Evolutionary conservation across 1,140 invertebrate genomes (phyloP), one percentile per base, ranked within the genome.

Genomic region (Ephestia elutella): DNA sequence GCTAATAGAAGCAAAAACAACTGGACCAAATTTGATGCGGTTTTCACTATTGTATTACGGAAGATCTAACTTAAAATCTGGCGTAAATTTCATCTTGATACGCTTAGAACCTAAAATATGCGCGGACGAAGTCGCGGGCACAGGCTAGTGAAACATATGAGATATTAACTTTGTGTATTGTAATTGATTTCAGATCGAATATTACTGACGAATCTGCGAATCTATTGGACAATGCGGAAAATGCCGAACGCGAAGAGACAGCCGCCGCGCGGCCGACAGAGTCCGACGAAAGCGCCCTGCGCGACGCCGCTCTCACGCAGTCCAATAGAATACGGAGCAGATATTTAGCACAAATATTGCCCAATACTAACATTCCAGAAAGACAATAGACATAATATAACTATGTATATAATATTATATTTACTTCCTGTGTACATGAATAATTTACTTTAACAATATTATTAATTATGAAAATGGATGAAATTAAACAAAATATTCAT

Each of bases 341-440:
- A 69, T 87, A 87, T 59, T 75, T 87, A 64, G 63, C 85, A 64
- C 85, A 87, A 70, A 78, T 87, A 62, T 72, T 87, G 56, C 80
- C 85, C 62, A 73, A 75, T 54, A 77, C 78, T 65, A 80, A 78
- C 74, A 75, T 76, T 73, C 73, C 78, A 59, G 79, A 83, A 44
- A 77, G 80, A 78, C 76, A 73, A 61, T 76, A 78, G 65, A 21
- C 49, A 50, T 20, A 32, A 3, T 32, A 10, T 32, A 32, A 10
- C 30, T 10, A 32, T 32, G 30, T 32, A 32, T 32, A 8, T 32
- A 32, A 32, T 32, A 7, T 25, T 25, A 25, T 25, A 25, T 25
- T 25, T 25, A 25, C 21, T 25, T 25, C 21, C 2, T 25, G 7
- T 2, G 21, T 25, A 25, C 21, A 7, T 25, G 21, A 25, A 2